Base-by-base conservation (phyloP, 2,888 invertebrate genomes). In the Agriopis leucophaearia region DNA sequence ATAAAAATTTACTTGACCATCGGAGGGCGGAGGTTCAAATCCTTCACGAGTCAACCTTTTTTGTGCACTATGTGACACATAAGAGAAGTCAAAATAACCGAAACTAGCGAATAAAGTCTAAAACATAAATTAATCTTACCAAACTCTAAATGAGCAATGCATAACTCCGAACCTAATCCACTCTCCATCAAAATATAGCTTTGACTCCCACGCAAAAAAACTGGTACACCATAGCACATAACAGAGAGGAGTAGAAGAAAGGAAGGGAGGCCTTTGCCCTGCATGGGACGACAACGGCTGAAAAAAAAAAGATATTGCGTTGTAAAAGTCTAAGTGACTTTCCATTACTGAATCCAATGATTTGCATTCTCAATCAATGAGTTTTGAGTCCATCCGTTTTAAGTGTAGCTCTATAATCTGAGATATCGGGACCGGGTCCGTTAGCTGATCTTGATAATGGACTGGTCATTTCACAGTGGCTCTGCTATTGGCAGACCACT, bases 1-100 rank as follows among this genome's bases (percentile, higher is more conserved):
- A 78, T 76, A 73, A 51, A 67, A 67, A 48, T n/a, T 42, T 1
- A 51, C 74, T 77, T 77, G 76, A 74, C 42, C 77, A 78, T 78
- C 81, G 79, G 78, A 78, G 78, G 77, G 69, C 78, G 78, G 75
- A 78, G 80, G 78, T 78, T 80, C 80, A 78, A 81, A 79, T 81
- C 81, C 79, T 81, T 79, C 80, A 81, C 80, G 79, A 79, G 77
- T 77, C 78, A 74, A n/a, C 6, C 1, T 57, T 64, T 63, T 58
- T 59, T 64, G 42, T 55, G 16, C 8, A 4, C 10, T 18, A 15
- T 55, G 1, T 42, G 4, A n/a, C n/a, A n/a, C n/a, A n/a, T n/a
- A n/a, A n/a, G n/a, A n/a, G n/a, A n/a, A n/a, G n/a, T n/a, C n/a
- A n/a, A n/a, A n/a, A n/a, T n/a, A n/a, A n/a, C n/a, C n/a, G n/a